Percentiles rank a stretch among this genome's conserved stretches.
These are phyloP conservation scores for Sphenopsis melanotis DNA, from an alignment of 2,797 vertebrate species.

Conservation along the genomic window DNA sequence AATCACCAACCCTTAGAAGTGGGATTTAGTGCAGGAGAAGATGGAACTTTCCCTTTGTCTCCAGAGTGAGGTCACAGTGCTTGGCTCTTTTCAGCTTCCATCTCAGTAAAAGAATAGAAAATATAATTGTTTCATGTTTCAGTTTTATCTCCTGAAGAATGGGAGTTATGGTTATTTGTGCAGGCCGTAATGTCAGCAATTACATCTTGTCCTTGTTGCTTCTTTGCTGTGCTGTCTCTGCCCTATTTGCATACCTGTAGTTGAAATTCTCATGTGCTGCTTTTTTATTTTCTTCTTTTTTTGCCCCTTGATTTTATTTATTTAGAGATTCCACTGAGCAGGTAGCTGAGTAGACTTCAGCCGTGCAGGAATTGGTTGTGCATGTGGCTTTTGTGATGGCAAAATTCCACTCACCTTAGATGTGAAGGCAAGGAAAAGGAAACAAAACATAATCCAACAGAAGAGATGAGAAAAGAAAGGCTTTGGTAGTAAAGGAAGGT, in stretches of 20 bases:
- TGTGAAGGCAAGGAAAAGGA: not conserved
- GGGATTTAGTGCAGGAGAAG: not conserved
- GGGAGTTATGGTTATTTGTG: not conserved
- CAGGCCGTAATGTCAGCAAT: not conserved
- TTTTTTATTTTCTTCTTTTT: not conserved
- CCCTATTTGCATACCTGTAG: not conserved
- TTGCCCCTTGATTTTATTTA: not conserved
- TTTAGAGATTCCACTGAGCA: not conserved
- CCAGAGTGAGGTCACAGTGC: not conserved
- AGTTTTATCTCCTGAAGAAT: not conserved
- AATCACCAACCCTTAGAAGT: not conserved
- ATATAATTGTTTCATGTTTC: not conserved
- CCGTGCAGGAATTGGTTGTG: not conserved
- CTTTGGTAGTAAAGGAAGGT: not conserved
- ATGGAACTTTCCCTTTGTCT: not conserved
- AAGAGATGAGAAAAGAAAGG: not conserved
- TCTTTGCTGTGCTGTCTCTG: fast-evolving
- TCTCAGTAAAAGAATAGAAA: not conserved
- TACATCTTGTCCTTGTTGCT: not conserved
- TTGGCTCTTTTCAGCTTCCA: not conserved
- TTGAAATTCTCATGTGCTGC: not conserved
- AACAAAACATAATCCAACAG: not conserved
- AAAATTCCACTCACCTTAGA: not conserved
- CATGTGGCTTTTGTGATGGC: not conserved
- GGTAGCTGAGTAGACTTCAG: not conserved